Evolutionary conservation across 2,797 vertebrate species (phyloP).

Genomic region (Fistularia tabacaria): DNA sequence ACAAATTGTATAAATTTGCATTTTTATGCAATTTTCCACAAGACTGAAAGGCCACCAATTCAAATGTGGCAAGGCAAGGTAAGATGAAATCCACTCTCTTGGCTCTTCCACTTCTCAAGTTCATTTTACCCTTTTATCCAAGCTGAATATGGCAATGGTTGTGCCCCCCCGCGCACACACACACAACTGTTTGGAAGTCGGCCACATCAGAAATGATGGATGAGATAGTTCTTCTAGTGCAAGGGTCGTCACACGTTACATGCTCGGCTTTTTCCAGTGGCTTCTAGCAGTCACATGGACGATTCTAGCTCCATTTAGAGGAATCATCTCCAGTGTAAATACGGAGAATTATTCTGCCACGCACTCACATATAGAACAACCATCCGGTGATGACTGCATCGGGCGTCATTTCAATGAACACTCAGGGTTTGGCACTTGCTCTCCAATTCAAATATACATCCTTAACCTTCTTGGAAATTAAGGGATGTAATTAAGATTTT

Average conservation of each 20-base stretch:
- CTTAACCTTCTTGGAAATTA: conserved; percentile 12
- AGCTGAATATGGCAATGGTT: too few species aligned
- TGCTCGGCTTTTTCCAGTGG: too few species aligned
- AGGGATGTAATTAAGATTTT: conserved; percentile 29
- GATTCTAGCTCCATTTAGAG: conserved; percentile 29
- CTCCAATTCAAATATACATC: too few species aligned
- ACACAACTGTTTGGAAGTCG: too few species aligned
- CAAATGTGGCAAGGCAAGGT: conserved; percentile 26
- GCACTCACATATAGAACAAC: conserved; percentile 14
- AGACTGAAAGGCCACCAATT: conserved; percentile 48
- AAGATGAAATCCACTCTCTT: conserved; percentile 30
- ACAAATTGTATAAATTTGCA: conserved; percentile 49
- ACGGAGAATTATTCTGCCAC: conserved; percentile 7
- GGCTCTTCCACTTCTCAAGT: background rate
- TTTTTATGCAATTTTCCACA: conserved; percentile 43
- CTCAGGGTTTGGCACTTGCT: conserved; percentile 11
- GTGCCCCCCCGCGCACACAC: too few species aligned
- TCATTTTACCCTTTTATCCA: too few species aligned
- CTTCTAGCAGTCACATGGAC: too few species aligned
- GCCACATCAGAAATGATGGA: too few species aligned
- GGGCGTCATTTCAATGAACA: conserved; percentile 3
- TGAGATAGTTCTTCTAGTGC: too few species aligned
- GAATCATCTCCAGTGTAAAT: conserved; percentile 26
- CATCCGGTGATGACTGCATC: conserved; percentile 7
- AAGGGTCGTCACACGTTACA: too few species aligned